These are phyloP conservation scores for Drosophila rellima DNA, from an alignment of 2,888 invertebrate genomes.

Conservation along the genomic window DNA sequence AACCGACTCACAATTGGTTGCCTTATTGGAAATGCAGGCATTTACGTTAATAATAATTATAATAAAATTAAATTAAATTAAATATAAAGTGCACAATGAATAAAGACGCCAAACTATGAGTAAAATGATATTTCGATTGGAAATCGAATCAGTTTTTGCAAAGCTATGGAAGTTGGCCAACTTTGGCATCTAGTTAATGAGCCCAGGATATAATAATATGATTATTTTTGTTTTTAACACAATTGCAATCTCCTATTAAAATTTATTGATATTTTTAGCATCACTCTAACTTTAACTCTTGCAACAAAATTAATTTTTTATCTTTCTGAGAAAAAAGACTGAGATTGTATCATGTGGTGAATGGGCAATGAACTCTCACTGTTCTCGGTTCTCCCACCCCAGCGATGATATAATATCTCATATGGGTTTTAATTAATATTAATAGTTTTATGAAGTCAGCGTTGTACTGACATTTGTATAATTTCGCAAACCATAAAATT, in stretches of 20 bases:
- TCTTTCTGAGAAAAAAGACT: not conserved
- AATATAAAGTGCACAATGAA: too few species aligned
- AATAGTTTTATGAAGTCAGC: constrained; percentile 22
- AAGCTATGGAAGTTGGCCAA: too few species aligned
- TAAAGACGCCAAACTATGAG: too few species aligned
- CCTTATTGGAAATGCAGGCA: constrained; percentile 30
- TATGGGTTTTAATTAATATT: constrained; percentile 20
- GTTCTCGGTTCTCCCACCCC: not conserved
- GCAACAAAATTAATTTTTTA: not conserved
- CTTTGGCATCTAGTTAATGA: too few species aligned
- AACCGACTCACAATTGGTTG: constrained; percentile 33
- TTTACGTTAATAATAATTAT: constrained; percentile 34
- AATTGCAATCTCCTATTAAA: too few species aligned
- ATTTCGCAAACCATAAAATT: constrained; percentile 19
- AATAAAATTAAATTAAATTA: too few species aligned
- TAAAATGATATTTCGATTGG: too few species aligned
- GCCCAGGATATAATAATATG: too few species aligned
- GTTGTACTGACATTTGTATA: constrained; percentile 1
- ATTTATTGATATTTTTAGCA: not conserved
- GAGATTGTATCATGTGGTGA: constrained; percentile 5
- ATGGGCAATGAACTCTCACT: constrained; percentile 12
- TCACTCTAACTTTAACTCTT: not conserved
- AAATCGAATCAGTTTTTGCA: too few species aligned
- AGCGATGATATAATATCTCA: constrained; percentile 16
- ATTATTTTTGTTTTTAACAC: too few species aligned